A percentile compares a stretch with the other conserved stretches of the same genome.
These are phyloP conservation scores for Litocranius walleri DNA, from an alignment of 2,113 vertebrate species.

Conservation along the genomic window DNA sequence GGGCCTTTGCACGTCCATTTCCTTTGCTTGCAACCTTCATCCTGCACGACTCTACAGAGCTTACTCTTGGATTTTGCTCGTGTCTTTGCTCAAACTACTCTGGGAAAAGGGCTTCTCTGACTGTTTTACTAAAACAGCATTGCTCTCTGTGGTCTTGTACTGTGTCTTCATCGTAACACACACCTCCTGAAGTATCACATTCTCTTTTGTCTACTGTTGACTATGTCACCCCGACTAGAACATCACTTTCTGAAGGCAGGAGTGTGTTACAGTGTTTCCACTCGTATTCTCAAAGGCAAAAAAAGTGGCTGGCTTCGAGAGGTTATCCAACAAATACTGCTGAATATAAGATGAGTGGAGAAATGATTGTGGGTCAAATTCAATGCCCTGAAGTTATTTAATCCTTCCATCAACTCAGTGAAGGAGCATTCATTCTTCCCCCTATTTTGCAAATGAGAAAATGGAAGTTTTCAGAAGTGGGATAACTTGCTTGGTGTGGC, in stretches of 20 bases:
- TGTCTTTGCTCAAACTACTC: background rate
- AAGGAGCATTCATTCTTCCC: background rate
- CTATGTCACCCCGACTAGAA: background rate
- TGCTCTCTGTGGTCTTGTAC: background rate
- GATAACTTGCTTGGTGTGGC: background rate
- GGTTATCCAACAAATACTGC: background rate
- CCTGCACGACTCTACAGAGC: background rate
- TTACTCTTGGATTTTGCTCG: background rate
- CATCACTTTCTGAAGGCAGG: background rate
- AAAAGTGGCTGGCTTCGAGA: background rate
- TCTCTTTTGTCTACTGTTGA: background rate
- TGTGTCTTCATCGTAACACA: background rate
- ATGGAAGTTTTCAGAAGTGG: background rate
- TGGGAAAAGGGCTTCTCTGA: background rate
- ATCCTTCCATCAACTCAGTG: background rate
- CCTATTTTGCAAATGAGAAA: background rate
- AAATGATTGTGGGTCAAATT: background rate
- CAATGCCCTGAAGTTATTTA: background rate
- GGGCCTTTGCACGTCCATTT: background rate
- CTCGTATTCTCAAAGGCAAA: accelerated
- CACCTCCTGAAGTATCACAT: accelerated
- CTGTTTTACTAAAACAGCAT: background rate
- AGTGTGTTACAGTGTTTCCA: no score
- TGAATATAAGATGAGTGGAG: background rate
- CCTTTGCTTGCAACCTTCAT: background rate